phyloP scores from a whole-genome alignment of 2,797 vertebrate genomes.

The Corythornis leucogaster region DNA sequence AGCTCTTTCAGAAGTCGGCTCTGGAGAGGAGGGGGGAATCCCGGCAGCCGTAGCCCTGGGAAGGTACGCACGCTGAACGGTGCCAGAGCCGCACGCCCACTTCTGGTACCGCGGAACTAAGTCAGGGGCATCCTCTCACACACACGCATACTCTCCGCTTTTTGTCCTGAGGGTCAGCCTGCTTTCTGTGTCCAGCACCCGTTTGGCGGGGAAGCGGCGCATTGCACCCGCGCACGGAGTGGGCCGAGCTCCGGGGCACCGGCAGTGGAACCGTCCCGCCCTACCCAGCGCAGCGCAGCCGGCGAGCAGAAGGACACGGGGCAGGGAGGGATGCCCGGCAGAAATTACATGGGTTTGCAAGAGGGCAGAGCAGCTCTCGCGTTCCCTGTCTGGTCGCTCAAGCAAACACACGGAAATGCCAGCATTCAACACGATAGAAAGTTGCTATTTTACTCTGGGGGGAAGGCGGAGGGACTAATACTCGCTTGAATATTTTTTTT shows the following conservation, averaged over 20 bases:
- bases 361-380: not conserved
- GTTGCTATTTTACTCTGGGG: not conserved
- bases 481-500: not conserved
- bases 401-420: not conserved
- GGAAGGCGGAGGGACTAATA: not conserved
- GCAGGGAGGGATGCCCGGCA: not conserved
- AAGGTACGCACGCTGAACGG: not conserved
- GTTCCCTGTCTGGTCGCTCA: not conserved
- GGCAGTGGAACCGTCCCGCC: not conserved
- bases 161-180: not conserved
- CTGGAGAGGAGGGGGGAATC: not conserved
- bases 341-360: not conserved
- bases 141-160: too few relatives aligned
- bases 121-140: not conserved
- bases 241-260: not conserved
- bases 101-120: not conserved
- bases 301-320: not conserved
- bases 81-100: not conserved
- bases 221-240: not conserved
- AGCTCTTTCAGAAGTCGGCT: constrained; percentile 35
- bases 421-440: not conserved
- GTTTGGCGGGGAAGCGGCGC: not conserved
- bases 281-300: not conserved
- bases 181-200: not conserved
- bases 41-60: not conserved